These are phyloP conservation scores for Nemoura dubitans DNA, from an alignment of 2,888 invertebrate species.

Conservation along the genomic window DNA sequence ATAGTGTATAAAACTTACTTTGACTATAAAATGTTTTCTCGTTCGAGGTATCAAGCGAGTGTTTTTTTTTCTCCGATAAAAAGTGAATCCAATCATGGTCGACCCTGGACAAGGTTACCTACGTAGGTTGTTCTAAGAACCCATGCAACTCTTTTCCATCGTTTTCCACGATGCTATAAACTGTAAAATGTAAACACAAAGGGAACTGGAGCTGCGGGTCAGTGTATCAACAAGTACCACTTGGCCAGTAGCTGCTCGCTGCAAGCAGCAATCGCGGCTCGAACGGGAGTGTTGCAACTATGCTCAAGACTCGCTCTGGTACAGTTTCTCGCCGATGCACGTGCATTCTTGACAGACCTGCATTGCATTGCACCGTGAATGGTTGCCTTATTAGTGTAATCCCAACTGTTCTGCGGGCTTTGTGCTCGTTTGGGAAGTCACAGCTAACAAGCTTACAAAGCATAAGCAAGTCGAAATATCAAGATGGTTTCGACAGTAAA, in stretches of 20 bases:
- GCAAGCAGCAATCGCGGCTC: background rate
- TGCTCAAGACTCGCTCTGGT: background rate
- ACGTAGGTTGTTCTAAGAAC: constrained; percentile 7
- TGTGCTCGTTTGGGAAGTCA: background rate
- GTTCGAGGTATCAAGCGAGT: constrained; percentile 7
- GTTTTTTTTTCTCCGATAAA: background rate
- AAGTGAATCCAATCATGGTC: constrained; percentile 22
- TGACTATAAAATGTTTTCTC: background rate
- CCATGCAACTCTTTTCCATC: background rate
- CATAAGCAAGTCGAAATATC: too few relatives aligned
- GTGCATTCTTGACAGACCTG: background rate
- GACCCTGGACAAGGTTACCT: constrained; percentile 33
- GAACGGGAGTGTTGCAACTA: background rate
- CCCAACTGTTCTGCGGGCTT: background rate
- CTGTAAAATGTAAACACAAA: background rate
- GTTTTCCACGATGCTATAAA: constrained; percentile 7
- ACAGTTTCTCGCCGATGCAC: background rate
- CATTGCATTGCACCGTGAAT: background rate
- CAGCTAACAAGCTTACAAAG: too few relatives aligned
- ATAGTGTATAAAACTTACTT: background rate
- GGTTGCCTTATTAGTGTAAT: background rate
- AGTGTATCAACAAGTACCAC: constrained; percentile 7
- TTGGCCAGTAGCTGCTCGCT: background rate
- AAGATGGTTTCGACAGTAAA: too few relatives aligned
- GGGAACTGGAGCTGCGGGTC: constrained; percentile 12